Percentiles rank a stretch among this genome's conserved stretches.
Conservation (phyloP, 1,140 invertebrate species). For the Schlechtendalia chinensis region DNA sequence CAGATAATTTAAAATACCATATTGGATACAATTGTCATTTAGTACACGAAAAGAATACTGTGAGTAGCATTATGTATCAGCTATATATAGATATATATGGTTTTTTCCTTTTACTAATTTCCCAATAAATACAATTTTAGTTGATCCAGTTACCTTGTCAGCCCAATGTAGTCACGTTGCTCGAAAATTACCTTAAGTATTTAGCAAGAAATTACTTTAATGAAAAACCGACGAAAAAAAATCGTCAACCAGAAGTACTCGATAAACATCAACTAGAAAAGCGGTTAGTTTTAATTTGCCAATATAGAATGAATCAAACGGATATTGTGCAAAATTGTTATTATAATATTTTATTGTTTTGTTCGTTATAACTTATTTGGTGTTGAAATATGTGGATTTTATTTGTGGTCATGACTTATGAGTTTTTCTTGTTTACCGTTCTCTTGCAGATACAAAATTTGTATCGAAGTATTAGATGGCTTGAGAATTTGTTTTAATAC, state of each 20-base stretch:
- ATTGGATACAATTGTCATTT: conserved; percentile 30
- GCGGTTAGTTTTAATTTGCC: conserved; percentile 17
- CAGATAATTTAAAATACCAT: conserved; percentile 33
- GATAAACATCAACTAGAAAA: conserved; percentile 31
- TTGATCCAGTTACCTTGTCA: conserved; percentile 39
- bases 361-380: background rate
- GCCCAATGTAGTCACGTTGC: conserved; percentile 39
- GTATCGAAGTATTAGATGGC: conserved; percentile 39
- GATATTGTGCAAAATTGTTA: background rate
- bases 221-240: background rate
- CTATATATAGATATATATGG: background rate
- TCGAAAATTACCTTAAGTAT: conserved; percentile 35
- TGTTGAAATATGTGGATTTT: background rate
- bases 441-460: conserved; percentile 19
- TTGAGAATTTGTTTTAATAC: conserved; percentile 32
- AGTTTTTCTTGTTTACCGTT: background rate
- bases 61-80: background rate
- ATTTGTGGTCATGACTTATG: background rate
- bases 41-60: conserved; percentile 25
- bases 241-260: conserved; percentile 17
- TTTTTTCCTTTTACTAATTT: background rate
- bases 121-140: background rate
- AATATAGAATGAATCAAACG: background rate
- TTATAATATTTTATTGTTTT: background rate
- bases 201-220: conserved; percentile 28